Base-by-base conservation (phyloP, 2,113 vertebrate genomes). In the Oxygymnocypris stewartii region DNA sequence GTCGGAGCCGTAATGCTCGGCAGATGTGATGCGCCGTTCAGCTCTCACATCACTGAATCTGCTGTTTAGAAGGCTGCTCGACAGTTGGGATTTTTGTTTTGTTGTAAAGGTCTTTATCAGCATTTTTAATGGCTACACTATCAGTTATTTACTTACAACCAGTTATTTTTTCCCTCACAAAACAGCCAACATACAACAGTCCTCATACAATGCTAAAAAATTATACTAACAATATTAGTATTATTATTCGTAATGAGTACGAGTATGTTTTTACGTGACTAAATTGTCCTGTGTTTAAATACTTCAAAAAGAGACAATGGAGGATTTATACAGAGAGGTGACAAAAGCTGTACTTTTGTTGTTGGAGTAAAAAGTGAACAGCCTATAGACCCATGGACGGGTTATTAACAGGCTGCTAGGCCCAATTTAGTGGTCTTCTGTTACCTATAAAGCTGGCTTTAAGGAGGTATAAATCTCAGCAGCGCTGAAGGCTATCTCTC, bases 361-460 rank as follows among this genome's bases (percentile, higher is more conserved):
- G 89, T 76, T 65, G 25, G 57, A 35, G 37, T 79, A 79, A 67
- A 63, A 71, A 79, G 82, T 74, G 80, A 14, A n/a, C 40, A 80
- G 71, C 84, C 40, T 82, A 71, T 83, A 57, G 37, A 47, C 84
- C 87, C 4, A 25, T 88, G 63, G 54, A 82, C 85, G 89, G 86
- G 76, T 73, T 61, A 93, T 92, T 87, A 89, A 88, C 84, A 88
- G 90, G 90, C 88, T 88, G 84, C 75, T 44, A 65, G 85, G 81
- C 65, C 31, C n/a, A 69, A 84, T 89, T 91, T 89, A 90, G 83
- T 74, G 59, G 87, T 57, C 81, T 74, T 90, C 78, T 88, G 82
- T 90, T 88, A 90, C 90, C 82, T 76, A 85, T 88, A 92, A 86
- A 90, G 87, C 90, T 89, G 78, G 87, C 87, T 69, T 90, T 87